Percentiles rank a stretch among this genome's conserved stretches.
Evolutionary conservation across 2,888 invertebrate genomes (phyloP).

Genomic region (Lysandra coridon): DNA sequence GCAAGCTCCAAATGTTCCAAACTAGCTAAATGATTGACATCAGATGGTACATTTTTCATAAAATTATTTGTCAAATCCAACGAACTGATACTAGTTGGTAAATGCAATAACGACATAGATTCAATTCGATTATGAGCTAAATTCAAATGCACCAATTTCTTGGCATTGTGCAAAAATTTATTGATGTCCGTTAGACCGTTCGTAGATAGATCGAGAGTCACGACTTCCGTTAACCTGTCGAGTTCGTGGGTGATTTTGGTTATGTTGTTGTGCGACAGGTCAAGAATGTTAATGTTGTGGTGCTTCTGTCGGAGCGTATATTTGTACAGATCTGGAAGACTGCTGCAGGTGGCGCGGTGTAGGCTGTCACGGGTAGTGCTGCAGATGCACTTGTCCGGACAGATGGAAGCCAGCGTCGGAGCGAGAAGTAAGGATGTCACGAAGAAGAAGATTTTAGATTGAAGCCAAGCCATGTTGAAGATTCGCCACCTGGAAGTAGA

Average conservation of each 20-base stretch:
- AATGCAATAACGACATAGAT: conserved; percentile 71
- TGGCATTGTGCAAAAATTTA: conserved; percentile 79
- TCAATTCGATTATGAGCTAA: conserved; percentile 82
- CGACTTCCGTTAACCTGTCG: conserved; percentile 81
- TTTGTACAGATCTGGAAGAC: conserved; percentile 89
- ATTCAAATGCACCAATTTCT: conserved; percentile 80
- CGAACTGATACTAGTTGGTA: conserved; percentile 81
- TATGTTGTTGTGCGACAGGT: conserved; percentile 83
- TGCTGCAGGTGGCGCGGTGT: conserved; percentile 83
- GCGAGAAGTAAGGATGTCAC: conserved; percentile 57
- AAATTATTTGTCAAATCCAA: conserved; percentile 83
- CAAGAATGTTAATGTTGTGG: conserved; percentile 79
- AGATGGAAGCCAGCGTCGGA: conserved; percentile 61
- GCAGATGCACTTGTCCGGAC: conserved; percentile 79
- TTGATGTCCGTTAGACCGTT: conserved; percentile 81
- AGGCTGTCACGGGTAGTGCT: conserved; percentile 84
- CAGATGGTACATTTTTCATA: conserved; percentile 80
- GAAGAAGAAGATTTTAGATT: conserved; percentile 55
- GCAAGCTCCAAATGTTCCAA: conserved; percentile 83
- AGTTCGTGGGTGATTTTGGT: conserved; percentile 79
- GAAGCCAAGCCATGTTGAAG: conserved; percentile 59
- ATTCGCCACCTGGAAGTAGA: conserved; percentile 64
- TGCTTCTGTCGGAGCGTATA: conserved; percentile 72
- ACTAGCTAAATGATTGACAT: conserved; percentile 75
- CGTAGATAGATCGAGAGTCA: conserved; percentile 82